A percentile compares a stretch with the other conserved stretches of the same genome.
phyloP scores from a whole-genome alignment of 2,797 vertebrate genomes.

The Clarias laeviceps region DNA sequence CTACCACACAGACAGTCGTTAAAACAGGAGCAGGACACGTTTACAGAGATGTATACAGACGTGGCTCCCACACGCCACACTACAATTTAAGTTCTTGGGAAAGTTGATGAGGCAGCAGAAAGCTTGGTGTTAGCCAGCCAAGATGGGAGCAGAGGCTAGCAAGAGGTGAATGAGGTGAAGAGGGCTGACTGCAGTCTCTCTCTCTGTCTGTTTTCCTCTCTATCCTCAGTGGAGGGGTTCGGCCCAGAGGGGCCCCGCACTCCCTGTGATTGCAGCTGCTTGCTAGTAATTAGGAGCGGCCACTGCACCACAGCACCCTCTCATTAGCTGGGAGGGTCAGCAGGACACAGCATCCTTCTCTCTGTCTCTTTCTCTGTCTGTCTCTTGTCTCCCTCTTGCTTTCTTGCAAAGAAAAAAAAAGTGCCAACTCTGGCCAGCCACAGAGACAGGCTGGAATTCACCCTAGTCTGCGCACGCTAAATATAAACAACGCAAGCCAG shows the following conservation, averaged over 20 bases:
- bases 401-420: conserved; percentile 43
- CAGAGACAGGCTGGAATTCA: conserved; percentile 73
- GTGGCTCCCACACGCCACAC: conserved; percentile 70
- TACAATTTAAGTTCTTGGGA: conserved; percentile 73
- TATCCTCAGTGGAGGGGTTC: conserved; percentile 68
- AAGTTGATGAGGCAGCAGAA: conserved; percentile 77
- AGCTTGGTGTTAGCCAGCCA: conserved; percentile 42
- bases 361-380: conserved; percentile 53
- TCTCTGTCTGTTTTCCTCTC: conserved; percentile 12
- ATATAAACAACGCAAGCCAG: conserved; percentile 69
- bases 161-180: conserved; percentile 64
- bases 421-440: conserved; percentile 65
- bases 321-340: conserved; percentile 82
- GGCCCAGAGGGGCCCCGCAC: conserved; percentile 58
- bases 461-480: conserved; percentile 69
- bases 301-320: conserved; percentile 75
- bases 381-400: conserved; percentile 65
- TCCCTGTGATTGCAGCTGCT: conserved; percentile 74
- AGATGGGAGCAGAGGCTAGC: conserved; percentile 71
- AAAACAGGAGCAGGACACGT: conserved; percentile 71
- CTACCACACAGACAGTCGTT: conserved; percentile 68
- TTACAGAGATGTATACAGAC: conserved; percentile 72
- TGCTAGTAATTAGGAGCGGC: conserved; percentile 79
- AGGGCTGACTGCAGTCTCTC: conserved; percentile 65
- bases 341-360: conserved; percentile 73